Conservation (phyloP, 2,888 invertebrate species). For the Cantharis rustica region DNA sequence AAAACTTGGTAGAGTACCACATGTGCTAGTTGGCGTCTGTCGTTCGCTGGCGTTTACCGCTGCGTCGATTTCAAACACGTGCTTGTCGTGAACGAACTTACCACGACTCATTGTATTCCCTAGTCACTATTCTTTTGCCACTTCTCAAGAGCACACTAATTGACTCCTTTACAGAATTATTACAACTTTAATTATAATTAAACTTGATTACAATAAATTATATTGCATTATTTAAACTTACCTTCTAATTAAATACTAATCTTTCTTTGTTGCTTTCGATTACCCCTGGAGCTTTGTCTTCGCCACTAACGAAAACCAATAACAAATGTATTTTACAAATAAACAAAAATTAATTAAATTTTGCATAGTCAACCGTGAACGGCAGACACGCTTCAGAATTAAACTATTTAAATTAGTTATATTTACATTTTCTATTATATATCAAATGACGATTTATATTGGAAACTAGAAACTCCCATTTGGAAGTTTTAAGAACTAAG, state of each 20-base stretch:
- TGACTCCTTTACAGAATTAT: not conserved
- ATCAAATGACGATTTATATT: no score
- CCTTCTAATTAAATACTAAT: not conserved
- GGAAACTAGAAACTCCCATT: no score
- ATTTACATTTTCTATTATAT: not conserved
- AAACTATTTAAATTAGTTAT: not conserved
- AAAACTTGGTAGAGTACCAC: slow-evolving; percentile 34
- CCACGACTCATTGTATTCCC: slow-evolving; percentile 6
- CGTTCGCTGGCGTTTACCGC: slow-evolving; percentile 27
- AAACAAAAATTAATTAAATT: not conserved
- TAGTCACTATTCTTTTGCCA: not conserved
- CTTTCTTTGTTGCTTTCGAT: not conserved
- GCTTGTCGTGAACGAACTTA: slow-evolving; percentile 10
- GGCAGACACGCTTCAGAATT: not conserved
- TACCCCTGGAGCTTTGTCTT: not conserved
- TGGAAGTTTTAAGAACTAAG: no score
- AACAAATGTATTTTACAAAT: not conserved
- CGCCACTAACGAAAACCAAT: not conserved
- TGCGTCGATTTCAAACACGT: slow-evolving; percentile 29
- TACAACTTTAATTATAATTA: not conserved
- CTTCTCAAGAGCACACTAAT: not conserved
- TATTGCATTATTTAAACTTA: not conserved
- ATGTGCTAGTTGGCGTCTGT: slow-evolving; percentile 31
- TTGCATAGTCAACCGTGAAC: not conserved
- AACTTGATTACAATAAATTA: not conserved